phyloP scores from a whole-genome alignment of 35 echinoderm and acorn worm species.

The Ptychodera flava region DNA sequence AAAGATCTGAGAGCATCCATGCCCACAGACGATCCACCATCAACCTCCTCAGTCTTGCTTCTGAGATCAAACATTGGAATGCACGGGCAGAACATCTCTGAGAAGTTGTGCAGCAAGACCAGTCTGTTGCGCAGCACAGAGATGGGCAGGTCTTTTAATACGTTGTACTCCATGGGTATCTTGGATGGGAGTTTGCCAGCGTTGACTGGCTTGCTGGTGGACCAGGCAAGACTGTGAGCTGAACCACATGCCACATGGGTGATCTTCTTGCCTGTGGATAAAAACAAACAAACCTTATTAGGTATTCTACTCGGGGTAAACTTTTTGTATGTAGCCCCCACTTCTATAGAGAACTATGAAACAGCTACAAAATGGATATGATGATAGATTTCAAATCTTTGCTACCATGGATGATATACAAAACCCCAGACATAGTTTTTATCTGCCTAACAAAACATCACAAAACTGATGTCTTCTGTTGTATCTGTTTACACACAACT shows the following conservation, averaged over 20 bases:
- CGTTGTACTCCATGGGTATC: constrained; percentile 99
- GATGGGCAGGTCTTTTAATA: constrained; percentile 83
- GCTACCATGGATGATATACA: too few species aligned
- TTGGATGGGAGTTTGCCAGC: constrained; percentile 70
- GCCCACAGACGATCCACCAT: constrained; percentile 19
- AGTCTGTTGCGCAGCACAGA: constrained; percentile 76
- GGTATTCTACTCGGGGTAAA: neutral
- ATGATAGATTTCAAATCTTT: too few species aligned
- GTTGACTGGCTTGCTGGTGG: constrained; percentile 93
- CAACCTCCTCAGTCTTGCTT: constrained; percentile 41
- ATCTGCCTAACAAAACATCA: too few species aligned
- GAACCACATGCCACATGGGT: constrained; percentile 97
- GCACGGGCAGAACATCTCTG: constrained; percentile 95
- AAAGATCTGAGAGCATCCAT: constrained; percentile 90
- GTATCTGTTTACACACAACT: too few species aligned
- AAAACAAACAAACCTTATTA: neutral
- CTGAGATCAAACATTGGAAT: constrained; percentile 97
- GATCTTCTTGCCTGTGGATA: constrained; percentile 80
- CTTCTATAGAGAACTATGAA: too few species aligned
- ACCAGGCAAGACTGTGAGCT: constrained; percentile 98
- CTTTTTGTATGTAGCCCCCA: too few species aligned
- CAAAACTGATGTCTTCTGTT: too few species aligned
- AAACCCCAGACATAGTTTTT: too few species aligned
- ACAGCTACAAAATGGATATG: too few species aligned
- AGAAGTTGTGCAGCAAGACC: constrained; percentile 91